Base-by-base conservation (phyloP, 2,888 invertebrate species). In the Merodon equestris region DNA sequence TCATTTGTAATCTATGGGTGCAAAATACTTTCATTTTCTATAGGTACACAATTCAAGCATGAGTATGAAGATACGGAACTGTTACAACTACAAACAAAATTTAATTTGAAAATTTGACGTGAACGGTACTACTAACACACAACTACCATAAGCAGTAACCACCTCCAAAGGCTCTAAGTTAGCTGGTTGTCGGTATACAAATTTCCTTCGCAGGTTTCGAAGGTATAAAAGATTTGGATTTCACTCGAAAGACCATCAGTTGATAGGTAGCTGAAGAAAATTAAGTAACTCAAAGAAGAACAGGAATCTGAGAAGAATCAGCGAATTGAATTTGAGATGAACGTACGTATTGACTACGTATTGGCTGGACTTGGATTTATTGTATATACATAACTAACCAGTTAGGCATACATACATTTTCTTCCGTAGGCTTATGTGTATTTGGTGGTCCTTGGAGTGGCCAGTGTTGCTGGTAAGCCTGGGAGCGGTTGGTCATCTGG, bases 381-480 rank as follows among this genome's bases (percentile, higher is more conserved):
- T n/a, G n/a, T n/a, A 15, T 53, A 17, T 14, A 0, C n/a, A 50
- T 45, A 51, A 61, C n/a, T 66, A 66, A 72, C 42, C n/a, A 40
- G 18, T 14, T 57, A n/a, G n/a, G n/a, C n/a, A n/a, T n/a, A n/a
- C n/a, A 27, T 27, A 42, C 2, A 17, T 66, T 60, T 71, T 61
- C 36, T 66, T 73, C 14, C 19, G 2, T 63, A 87, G 88, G 86
- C 85, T 54, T 86, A 87, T 82, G 84, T 88, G 61, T 87, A 87
- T 84, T 83, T 87, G 67, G 77, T 88, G 64, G 81, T 87, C 44
- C 84, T 87, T 71, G 87, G 87, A 67, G 86, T 83, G 18, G 87
- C 86, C 76, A 85, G 87, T 47, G 87, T 87, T 1, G 82, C 85
- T 47, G 86, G 85, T 58, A 87, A 87, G 58, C 88, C 87, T 2